A percentile compares a stretch with the other conserved stretches of the same genome.
Conservation (phyloP, 2,888 invertebrate genomes). For the Pristionchus fissidentatus region DNA sequence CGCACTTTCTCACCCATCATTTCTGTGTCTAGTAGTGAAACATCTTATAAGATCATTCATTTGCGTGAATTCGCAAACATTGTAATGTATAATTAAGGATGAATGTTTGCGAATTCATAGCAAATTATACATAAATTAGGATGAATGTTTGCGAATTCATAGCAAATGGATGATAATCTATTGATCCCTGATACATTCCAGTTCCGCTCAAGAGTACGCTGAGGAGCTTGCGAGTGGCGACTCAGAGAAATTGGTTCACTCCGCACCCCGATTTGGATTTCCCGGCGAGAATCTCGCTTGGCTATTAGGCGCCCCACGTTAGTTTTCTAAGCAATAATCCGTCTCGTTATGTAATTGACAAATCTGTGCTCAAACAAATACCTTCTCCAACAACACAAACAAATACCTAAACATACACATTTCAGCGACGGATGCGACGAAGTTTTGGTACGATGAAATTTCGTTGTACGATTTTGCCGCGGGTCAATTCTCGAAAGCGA, state of each 20-base stretch:
- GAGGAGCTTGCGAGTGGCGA: neutral
- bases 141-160: no score
- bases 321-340: no score
- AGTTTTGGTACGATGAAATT: neutral
- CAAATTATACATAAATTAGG: no score
- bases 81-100: no score
- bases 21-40: no score
- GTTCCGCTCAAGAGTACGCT: neutral
- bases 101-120: no score
- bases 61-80: no score
- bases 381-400: neutral
- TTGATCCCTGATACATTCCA: neutral
- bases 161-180: neutral
- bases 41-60: no score
- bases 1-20: no score
- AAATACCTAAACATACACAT: neutral
- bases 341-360: no score
- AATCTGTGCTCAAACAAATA: neutral
- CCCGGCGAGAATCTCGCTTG: neutral
- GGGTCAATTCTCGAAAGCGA: neutral
- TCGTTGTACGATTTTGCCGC: neutral
- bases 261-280: neutral
- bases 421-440: neutral
- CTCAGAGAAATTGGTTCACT: neutral
- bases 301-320: neutral